These are phyloP conservation scores for Drosophila tripunctata DNA, from an alignment of 2,888 invertebrate genomes.

Conservation along the genomic window DNA sequence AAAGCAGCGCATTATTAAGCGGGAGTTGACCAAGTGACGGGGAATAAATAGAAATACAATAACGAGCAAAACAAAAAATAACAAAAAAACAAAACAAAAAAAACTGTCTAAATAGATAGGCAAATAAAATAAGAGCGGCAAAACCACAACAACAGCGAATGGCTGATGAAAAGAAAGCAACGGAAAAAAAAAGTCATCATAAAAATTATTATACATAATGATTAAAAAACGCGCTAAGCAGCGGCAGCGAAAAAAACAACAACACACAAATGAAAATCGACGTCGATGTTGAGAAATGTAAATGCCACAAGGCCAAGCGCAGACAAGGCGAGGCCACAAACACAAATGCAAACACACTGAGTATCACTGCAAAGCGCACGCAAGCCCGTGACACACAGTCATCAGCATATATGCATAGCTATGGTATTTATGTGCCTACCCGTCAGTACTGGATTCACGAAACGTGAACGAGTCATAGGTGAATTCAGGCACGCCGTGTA, in stretches of 20 bases:
- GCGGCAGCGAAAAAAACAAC: conserved; percentile 22
- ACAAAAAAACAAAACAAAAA: conserved; percentile 39
- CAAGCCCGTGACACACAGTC: conserved; percentile 71
- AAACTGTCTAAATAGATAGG: conserved; percentile 63
- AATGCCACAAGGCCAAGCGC: conserved; percentile 80
- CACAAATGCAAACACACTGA: conserved; percentile 19
- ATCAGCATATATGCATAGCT: conserved; percentile 46
- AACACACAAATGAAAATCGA: conserved; percentile 37
- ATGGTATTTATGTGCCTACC: conserved; percentile 40
- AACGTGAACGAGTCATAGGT: no score
- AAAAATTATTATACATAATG: conserved; percentile 65
- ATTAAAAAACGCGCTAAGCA: conserved; percentile 66
- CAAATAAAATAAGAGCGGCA: conserved; percentile 55
- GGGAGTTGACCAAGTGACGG: background rate
- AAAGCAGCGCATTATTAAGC: conserved; percentile 34
- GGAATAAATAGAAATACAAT: conserved; percentile 29
- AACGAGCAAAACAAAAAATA: conserved; percentile 46
- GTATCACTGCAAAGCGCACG: conserved; percentile 45
- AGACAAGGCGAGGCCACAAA: conserved; percentile 76
- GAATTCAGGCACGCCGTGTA: no score
- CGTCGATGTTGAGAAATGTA: conserved; percentile 72
- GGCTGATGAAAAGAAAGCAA: conserved; percentile 65
- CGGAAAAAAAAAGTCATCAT: conserved; percentile 55
- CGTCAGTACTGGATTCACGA: no score
- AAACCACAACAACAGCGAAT: conserved; percentile 50